Evolutionary conservation across 2,113 vertebrate genomes (phyloP).

Genomic region (Danionella cerebrum): DNA sequence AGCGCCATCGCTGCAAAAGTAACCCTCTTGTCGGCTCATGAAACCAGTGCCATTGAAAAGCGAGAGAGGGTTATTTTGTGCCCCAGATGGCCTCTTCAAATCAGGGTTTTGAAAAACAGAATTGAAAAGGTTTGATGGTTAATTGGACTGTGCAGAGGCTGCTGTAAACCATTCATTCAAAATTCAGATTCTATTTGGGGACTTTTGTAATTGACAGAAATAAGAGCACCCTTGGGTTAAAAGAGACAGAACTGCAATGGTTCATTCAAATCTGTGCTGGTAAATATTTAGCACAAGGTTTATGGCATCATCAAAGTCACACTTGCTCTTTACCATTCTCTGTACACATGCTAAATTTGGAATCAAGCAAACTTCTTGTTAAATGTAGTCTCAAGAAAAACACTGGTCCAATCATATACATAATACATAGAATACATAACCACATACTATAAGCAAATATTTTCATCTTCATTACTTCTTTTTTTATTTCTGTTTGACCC

Average conservation of each 20-base stretch:
- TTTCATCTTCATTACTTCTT: no score
- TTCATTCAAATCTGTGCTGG: constrained; percentile 19
- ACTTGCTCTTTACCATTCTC: neutral
- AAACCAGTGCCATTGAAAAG: neutral
- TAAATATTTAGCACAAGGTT: neutral
- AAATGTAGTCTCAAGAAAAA: no score
- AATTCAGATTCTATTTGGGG: constrained; percentile 2
- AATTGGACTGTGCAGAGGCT: constrained; percentile 21
- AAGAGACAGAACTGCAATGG: neutral
- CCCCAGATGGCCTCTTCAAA: constrained; percentile 25
- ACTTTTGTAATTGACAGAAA: neutral
- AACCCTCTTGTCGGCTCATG: constrained; percentile 6
- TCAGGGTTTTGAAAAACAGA: constrained; percentile 9
- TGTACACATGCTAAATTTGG: neutral
- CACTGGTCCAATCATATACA: no score
- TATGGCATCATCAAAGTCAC: constrained; percentile 7
- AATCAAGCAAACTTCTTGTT: neutral
- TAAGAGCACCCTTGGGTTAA: constrained; percentile 3
- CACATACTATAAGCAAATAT: no score
- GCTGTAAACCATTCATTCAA: neutral
- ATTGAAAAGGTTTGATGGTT: constrained; percentile 26
- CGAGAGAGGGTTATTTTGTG: neutral
- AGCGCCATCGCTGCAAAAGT: neutral
- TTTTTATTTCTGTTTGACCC: no score
- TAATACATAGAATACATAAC: no score